A percentile compares a stretch with the other conserved stretches of the same genome.
These are phyloP conservation scores for Euplexia lucipara DNA, from an alignment of 2,888 invertebrate genomes.

Conservation along the genomic window DNA sequence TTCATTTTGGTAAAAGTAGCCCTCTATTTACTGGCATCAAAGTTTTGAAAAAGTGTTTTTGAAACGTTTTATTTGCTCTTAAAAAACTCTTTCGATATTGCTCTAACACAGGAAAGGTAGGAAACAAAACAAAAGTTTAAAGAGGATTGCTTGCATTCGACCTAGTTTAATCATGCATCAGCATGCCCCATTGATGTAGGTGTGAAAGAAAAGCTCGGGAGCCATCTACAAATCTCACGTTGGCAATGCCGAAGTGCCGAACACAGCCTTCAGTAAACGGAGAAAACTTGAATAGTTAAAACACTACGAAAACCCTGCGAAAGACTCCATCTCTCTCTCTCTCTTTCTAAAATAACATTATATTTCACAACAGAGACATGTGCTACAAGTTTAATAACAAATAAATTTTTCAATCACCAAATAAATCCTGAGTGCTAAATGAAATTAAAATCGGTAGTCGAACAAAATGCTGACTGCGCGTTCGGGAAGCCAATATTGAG, in stretches of 20 bases:
- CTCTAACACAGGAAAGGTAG: background rate
- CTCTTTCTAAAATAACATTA: background rate
- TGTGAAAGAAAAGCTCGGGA: constrained; percentile 42
- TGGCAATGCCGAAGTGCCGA: constrained; percentile 22
- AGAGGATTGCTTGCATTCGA: constrained; percentile 15
- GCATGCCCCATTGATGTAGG: constrained; percentile 22
- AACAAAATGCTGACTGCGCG: constrained; percentile 22
- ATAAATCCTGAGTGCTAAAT: constrained; percentile 35
- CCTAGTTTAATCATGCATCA: constrained; percentile 43
- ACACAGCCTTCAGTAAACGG: constrained; percentile 12
- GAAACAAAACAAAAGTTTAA: constrained; percentile 16
- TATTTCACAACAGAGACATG: background rate
- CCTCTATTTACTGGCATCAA: too few species aligned
- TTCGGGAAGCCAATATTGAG: constrained; percentile 32
- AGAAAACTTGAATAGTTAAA: constrained; percentile 44
- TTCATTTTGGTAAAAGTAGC: too few species aligned
- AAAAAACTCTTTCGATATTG: background rate
- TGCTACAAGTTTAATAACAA: background rate
- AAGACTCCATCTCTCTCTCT: constrained; percentile 1
- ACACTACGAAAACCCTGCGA: constrained; percentile 14
- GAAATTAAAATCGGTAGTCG: constrained; percentile 34
- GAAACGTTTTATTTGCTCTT: background rate
- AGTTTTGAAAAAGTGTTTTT: background rate
- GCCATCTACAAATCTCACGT: constrained; percentile 29
- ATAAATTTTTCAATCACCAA: constrained; percentile 1